Base-by-base conservation (phyloP, 1,140 invertebrate genomes). In the Drosophila parvula region DNA sequence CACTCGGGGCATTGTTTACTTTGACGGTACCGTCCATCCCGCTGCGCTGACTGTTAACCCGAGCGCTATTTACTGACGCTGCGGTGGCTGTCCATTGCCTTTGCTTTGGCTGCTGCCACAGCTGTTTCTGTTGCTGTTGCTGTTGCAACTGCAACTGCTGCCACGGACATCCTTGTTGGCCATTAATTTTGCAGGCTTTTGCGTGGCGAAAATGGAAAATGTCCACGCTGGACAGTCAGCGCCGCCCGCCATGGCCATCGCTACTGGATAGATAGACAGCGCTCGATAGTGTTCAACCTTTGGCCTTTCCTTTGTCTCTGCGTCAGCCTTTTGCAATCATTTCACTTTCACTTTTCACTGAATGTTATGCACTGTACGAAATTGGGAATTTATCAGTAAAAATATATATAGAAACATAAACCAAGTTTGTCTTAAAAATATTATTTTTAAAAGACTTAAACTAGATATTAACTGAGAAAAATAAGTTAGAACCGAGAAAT, bases 101-200 rank as follows among this genome's bases (percentile, higher is more conserved):
- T 60, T 69, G 69, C 27, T 59, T 38, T 36, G 56, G 38, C 40
- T 41, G 22, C 44, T 51, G 69, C 56, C 30, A 53, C 47, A 44
- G 41, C 55, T 27, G 32, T 30, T 28, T 53, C 48, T 56, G 67
- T 10, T 45, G 27, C n/a, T 32, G 36, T 27, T 62, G 64, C 60
- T 36, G 43, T 41, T 61, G 41, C 69, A 55, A 55, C 34, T 55
- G 51, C 51, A 27, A 55, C 50, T 53, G 30, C 59, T 81, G 64
- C 61, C 80, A 62, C 71, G 78, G 81, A 75, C 78, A 81, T 79
- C 79, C 82, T 84, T 85, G 80, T 79, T 77, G 79, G 79, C 79
- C 82, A 85, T 88, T 85, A 81, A 86, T 85, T 85, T 85, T 81
- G 64, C 82, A 86, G 74, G 64, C 82, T 81, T 85, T 86, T 78